Base-by-base conservation (phyloP, 2,888 invertebrate genomes). In the Sycophila texana region DNA sequence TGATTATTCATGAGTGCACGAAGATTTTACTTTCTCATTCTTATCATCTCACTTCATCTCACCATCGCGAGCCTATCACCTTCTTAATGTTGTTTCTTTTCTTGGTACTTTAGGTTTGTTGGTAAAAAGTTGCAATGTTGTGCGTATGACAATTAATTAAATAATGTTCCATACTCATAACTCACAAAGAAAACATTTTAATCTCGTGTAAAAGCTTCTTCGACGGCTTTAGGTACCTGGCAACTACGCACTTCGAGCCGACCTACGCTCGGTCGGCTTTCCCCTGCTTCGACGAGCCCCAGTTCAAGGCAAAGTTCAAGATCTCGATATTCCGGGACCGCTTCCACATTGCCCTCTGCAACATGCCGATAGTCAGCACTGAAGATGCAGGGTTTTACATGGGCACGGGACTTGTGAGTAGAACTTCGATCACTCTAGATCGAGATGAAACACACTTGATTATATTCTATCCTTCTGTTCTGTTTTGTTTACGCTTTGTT, bases 211-310 rank as follows among this genome's bases (percentile, higher is more conserved):
- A 80, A 82, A 82, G 76, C 77, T 79, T 71, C 75, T 82, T 81
- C 72, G 53, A 81, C 81, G 81, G 68, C 73, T 78, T 81, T 86
- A 94, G 95, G 89, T 93, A 93, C 91, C 92, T 96, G 84, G 97
- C 96, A 0, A 95, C 96, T 0, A 97, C 97, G 1, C 95, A 96
- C 82, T 96, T 96, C 85, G 95, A 96, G 91, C 92, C 96, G 84
- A 96, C 95, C 0, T 95, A 95, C 85, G 96, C 96, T 1, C 93
- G 96, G 30, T 94, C 95, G 7, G 95, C 96, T 4, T 96, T 96
- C 89, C 96, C 96, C 0, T 96, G 96, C 87, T 94, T 96, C 82
- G 96, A 96, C 86, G 96, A 96, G 86, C 96, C 96, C 0, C 95
- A 96, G 82, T 94, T 95, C 86, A 94, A 96, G 86, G 96, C 96